Conservation (phyloP, 2,113 vertebrate genomes). For the Prunella fulvescens region DNA sequence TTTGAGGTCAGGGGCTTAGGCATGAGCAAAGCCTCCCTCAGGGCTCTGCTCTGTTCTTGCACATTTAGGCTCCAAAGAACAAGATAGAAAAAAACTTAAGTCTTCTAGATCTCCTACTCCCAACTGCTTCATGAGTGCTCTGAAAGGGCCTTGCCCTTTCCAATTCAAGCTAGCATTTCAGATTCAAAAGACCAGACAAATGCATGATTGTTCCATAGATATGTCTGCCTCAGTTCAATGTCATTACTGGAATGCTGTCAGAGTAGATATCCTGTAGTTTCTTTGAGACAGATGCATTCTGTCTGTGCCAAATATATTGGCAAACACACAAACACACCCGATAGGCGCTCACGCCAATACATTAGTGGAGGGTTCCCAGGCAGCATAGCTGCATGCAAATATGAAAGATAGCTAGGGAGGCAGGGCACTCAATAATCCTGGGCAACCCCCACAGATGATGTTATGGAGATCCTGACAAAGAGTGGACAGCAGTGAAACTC, state of each 20-base stretch:
- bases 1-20: slow-evolving; percentile 13
- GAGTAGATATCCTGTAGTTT: slow-evolving; percentile 28
- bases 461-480: not conserved
- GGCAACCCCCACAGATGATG: not conserved
- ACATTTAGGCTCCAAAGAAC: not conserved
- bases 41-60: not conserved
- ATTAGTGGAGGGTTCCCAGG: not conserved
- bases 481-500: not conserved
- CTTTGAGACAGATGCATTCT: slow-evolving; percentile 37
- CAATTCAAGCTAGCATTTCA: slow-evolving; percentile 18
- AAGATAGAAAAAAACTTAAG: not conserved
- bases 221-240: slow-evolving; percentile 25
- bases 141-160: slow-evolving; percentile 34
- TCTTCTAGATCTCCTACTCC: not conserved
- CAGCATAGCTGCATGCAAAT: not conserved
- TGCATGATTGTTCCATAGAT: slow-evolving; percentile 33
- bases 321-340: not conserved
- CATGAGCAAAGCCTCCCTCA: not conserved
- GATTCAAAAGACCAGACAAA: slow-evolving; percentile 41
- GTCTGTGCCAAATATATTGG: slow-evolving; percentile 11
- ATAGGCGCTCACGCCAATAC: not conserved
- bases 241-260: slow-evolving; percentile 46
- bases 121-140: not conserved
- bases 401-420: not conserved
- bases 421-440: not conserved